Base-by-base conservation (phyloP, 2,113 vertebrate species). In the Andinoacara biseriatus region DNA sequence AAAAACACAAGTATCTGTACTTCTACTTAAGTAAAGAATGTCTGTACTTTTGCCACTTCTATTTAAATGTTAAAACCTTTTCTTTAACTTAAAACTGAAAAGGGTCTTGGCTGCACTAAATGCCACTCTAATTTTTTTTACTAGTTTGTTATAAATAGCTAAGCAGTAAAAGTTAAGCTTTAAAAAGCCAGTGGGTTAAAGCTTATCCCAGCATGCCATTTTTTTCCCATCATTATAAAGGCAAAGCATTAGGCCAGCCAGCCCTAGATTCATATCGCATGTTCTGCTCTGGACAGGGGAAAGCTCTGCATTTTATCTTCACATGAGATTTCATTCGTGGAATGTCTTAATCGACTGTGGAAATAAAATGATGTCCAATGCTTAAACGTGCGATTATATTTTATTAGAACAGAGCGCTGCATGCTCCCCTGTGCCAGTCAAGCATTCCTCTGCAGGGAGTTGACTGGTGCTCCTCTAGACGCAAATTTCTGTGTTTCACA, bases 381-480 rank as follows among this genome's bases (percentile, higher is more conserved):
- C 74, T 81, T 89, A 57, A 65, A 84, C 76, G 76, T 88, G 79
- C 80, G 84, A 92, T 92, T 90, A 87, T 83, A 76, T 89, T 92
- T 93, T 89, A 91, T 91, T 84, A 85, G 84, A 89, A 87, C 65
- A 57, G 86, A 92, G 85, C 8, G 58, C 76, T 81, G 15, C 54
- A 14, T 82, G 84, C 86, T 91, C 63, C 78, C 59, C 56, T 29
- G 80, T 94, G 91, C 90, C 90, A 90, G 88, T 87, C 60, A 74
- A 78, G 84, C 90, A 94, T 94, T 94, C 93, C 93, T 94, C 91
- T 89, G 89, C 72, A 87, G 93, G 93, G 93, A 94, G 92, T 90
- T 86, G 85, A 91, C 89, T 76, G 87, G 84, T 82, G 65, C 56
- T 78, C 62, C 40, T 49, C 69, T 91, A 85, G 86, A 91, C 86